phyloP scores from a whole-genome alignment of 2,797 vertebrate genomes.

The Salmo trutta region DNA sequence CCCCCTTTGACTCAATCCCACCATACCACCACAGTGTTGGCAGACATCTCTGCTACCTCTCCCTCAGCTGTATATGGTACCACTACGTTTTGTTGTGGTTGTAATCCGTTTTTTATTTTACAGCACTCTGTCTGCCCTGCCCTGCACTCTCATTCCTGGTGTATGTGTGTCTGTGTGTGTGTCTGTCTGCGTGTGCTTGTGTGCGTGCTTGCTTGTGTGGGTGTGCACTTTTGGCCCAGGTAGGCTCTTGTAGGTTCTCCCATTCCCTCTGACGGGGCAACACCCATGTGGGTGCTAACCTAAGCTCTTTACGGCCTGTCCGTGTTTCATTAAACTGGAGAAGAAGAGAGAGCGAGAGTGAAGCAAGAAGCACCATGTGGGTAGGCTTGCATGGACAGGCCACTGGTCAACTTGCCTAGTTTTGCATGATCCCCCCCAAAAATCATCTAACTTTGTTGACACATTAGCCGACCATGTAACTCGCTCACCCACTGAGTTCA shows the following conservation, averaged over 20 bases:
- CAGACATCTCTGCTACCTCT: neutral
- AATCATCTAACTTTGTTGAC: neutral
- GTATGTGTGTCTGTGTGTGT: slow-evolving; percentile 38
- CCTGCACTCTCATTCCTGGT: slow-evolving; percentile 3
- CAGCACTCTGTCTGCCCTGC: neutral
- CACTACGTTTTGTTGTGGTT: neutral
- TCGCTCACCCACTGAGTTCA: slow-evolving; percentile 68
- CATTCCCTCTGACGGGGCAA: neutral
- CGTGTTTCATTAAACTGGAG: neutral
- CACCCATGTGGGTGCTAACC: neutral
- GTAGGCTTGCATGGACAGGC: too few relatives aligned
- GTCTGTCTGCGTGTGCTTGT: neutral
- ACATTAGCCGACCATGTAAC: slow-evolving; percentile 54
- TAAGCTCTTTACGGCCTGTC: neutral
- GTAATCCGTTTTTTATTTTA: neutral
- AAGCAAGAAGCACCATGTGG: neutral
- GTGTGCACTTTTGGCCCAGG: neutral
- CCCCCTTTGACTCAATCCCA: neutral
- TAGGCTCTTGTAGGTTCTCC: slow-evolving; percentile 1
- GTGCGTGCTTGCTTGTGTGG: neutral
- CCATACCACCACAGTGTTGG: neutral
- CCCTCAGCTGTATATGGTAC: neutral
- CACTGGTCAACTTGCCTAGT: neutral
- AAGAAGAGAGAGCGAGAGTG: neutral
- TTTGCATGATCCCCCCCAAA: neutral